Evolutionary conservation across 2,888 invertebrate species (phyloP).

Genomic region (Athetis lepigone): DNA sequence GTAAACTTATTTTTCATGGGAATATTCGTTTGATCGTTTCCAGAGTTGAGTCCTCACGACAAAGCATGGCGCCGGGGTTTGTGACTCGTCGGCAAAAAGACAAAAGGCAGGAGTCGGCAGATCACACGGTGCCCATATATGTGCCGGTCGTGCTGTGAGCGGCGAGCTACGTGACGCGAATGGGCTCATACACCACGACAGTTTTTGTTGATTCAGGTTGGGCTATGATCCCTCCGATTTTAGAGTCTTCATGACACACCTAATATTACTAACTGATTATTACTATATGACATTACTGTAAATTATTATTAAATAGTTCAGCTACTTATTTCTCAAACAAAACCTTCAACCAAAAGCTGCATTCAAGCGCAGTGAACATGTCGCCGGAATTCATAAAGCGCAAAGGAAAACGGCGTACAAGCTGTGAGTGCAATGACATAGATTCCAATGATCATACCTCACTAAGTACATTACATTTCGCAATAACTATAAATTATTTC

Average conservation of each 20-base stretch:
- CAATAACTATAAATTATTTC: constrained; percentile 30
- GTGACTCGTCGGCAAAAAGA: constrained; percentile 36
- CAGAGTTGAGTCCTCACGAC: constrained; percentile 20
- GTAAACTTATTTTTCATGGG: constrained; percentile 9
- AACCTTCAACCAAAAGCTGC: background rate
- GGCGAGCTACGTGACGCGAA: constrained; percentile 42
- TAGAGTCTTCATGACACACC: background rate
- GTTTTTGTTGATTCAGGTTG: constrained; percentile 28
- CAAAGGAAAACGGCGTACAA: constrained; percentile 52
- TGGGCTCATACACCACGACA: constrained; percentile 10
- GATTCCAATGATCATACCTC: constrained; percentile 52
- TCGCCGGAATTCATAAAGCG: constrained; percentile 47
- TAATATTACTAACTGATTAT: background rate
- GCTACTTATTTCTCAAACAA: too few species aligned
- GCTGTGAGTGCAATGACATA: constrained; percentile 57
- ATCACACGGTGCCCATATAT: constrained; percentile 64
- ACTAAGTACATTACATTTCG: constrained; percentile 35
- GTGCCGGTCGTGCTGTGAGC: constrained; percentile 33
- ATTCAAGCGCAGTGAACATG: constrained; percentile 12
- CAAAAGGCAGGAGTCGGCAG: constrained; percentile 53
- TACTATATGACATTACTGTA: too few species aligned
- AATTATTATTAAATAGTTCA: background rate
- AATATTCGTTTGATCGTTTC: constrained; percentile 9
- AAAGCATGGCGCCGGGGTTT: constrained; percentile 21
- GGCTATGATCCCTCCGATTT: background rate